phyloP scores from a whole-genome alignment of 2,113 vertebrate species.

The Chrysemys picta region DNA sequence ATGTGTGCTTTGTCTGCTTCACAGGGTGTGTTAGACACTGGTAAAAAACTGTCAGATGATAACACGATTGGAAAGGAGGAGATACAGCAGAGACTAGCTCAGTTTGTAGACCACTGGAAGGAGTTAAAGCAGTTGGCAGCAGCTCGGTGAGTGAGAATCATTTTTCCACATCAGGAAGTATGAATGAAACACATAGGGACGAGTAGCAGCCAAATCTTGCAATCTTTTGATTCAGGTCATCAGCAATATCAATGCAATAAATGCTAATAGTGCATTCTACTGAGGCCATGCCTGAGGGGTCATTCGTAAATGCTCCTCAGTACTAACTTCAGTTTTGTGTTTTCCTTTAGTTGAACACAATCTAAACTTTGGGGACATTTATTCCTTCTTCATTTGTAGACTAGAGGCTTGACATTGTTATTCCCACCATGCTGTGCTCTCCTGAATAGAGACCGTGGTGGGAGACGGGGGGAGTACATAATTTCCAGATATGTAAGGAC shows the following conservation, averaged over 20 bases:
- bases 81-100: constrained; percentile 95
- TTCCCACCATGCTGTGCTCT: neutral
- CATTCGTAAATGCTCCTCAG: neutral
- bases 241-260: neutral
- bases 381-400: neutral
- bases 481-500: neutral
- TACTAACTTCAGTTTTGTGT: neutral
- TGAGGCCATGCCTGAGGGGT: neutral
- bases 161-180: neutral
- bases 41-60: constrained; percentile 95
- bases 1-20: neutral
- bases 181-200: neutral
- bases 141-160: constrained; percentile 82
- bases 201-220: neutral
- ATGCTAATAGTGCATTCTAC: neutral
- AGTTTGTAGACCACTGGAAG: constrained; percentile 98
- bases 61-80: constrained; percentile 98
- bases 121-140: constrained; percentile 94
- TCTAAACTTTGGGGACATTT: neutral
- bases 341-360: neutral
- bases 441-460: neutral
- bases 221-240: neutral
- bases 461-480: neutral
- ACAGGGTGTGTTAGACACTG: constrained; percentile 95
- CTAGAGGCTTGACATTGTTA: neutral